phyloP scores from a whole-genome alignment of 2,888 invertebrate genomes.

The Sinodicranocentrus sp. region DNA sequence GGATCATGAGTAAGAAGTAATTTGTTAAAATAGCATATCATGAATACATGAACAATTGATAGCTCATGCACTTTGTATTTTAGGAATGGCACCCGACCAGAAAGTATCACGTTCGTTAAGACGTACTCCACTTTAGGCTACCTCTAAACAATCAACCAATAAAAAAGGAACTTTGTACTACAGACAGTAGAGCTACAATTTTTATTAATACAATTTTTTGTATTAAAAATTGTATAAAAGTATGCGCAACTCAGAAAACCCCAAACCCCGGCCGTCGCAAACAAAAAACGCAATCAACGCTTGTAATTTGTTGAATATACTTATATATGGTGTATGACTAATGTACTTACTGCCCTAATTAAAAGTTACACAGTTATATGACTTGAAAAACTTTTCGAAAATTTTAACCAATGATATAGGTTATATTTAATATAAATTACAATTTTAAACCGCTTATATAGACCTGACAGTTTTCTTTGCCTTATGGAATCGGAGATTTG shows the following conservation, averaged over 20 bases:
- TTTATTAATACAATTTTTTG: background rate
- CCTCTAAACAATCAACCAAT: constrained; percentile 83
- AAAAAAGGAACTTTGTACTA: constrained; percentile 9
- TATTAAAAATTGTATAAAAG: background rate
- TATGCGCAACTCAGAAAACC: background rate
- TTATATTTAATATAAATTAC: too few species aligned
- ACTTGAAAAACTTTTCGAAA: too few species aligned
- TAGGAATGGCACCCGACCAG: constrained; percentile 75
- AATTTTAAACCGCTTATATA: too few species aligned
- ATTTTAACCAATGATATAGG: too few species aligned
- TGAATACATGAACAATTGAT: constrained; percentile 14
- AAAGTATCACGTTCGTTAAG: constrained; percentile 88
- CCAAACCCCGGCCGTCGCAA: background rate
- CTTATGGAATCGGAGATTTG: too few species aligned
- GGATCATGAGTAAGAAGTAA: constrained; percentile 94
- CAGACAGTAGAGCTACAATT: background rate
- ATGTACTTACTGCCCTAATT: too few species aligned
- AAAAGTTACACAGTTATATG: too few species aligned
- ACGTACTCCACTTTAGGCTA: constrained; percentile 96
- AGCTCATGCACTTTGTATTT: constrained; percentile 55
- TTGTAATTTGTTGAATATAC: too few species aligned
- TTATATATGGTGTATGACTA: too few species aligned
- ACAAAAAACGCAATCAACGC: too few species aligned
- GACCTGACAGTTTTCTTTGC: too few species aligned
- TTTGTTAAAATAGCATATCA: background rate